Base-by-base conservation (phyloP, 2,888 invertebrate species). In the Odontocolon sp. region DNA sequence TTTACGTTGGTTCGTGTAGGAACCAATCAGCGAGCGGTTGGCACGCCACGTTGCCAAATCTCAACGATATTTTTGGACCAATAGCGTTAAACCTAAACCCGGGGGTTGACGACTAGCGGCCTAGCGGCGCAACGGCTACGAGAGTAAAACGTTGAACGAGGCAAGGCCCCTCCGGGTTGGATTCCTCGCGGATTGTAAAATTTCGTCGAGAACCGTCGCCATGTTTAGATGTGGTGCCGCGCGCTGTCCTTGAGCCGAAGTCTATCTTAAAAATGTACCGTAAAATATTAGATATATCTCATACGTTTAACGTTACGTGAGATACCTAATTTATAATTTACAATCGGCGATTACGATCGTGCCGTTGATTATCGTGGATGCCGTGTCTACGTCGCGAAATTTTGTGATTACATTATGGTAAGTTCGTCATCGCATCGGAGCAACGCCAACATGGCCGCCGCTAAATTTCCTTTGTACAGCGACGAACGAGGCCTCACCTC, bases 361-460 rank as follows among this genome's bases (percentile, higher is more conserved):
- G 87, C 86, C 88, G 88, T 91, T 92, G 90, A 91, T 90, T 89
- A 83, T 81, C 84, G 86, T 91, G 92, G 94, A 94, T 94, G 94
- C 91, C 91, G 89, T 86, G 87, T 85, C 89, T 91, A 90, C 91
- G 91, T 91, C 89, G 89, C 90, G 91, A 92, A 93, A 93, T 91
- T 92, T 93, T 92, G 92, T 92, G 93, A 94, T 94, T 93, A 92
- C 93, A 92, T 91, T 92, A 93, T 93, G 94, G 93, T 93, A 91
- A 92, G 92, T 92, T 90, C 87, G 89, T 88, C 89, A 87, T 88
- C 88, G 86, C 85, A 86, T 85, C 84, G 83, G 86, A 84, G 88
- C 86, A 89, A 89, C 89, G 91, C 90, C 91, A 90, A 91, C 87
- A 90, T 91, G 92, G 92, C 91, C 91, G 91, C 91, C 90, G 90